These are phyloP conservation scores for Pyrrhosoma nymphula DNA, from an alignment of 2,888 invertebrate genomes.

Conservation along the genomic window DNA sequence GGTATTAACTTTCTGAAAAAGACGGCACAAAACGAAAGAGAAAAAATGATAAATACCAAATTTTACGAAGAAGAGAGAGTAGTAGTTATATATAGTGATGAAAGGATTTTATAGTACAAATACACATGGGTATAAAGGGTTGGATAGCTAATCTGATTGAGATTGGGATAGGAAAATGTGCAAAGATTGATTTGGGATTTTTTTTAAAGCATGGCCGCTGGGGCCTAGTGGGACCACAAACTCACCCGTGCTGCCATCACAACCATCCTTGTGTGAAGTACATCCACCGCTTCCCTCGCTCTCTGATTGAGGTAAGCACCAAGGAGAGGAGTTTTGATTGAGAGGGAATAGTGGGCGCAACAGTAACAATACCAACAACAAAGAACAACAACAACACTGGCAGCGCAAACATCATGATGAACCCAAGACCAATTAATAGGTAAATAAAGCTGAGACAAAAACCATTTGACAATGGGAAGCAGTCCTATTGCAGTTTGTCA, in stretches of 20 bases:
- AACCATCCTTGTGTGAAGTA: conserved; percentile 95
- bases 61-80: not conserved
- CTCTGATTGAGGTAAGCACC: conserved; percentile 80
- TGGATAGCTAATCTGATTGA: conserved; percentile 3
- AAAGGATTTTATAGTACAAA: not conserved
- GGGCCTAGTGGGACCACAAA: conserved; percentile 70
- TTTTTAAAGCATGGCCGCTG: not conserved
- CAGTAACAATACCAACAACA: conserved; percentile 69
- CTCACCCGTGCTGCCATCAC: conserved; percentile 94
- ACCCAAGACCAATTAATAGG: not conserved
- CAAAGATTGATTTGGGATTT: not conserved
- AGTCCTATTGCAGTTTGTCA: not conserved
- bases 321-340: conserved; percentile 53
- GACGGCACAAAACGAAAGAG: conserved; percentile 3
- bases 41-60: conserved; percentile 12
- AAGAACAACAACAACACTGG: conserved; percentile 73
- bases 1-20: not conserved
- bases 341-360: conserved; percentile 39
- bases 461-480: not conserved
- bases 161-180: not conserved
- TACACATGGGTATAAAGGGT: not conserved
- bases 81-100: not conserved
- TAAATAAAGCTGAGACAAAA: not conserved
- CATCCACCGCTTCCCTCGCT: conserved; percentile 89
- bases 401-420: conserved; percentile 75